Conservation (phyloP, 37 sponge, comb jelly and placozoan genomes). For the Mnemiopsis leidyi region DNA sequence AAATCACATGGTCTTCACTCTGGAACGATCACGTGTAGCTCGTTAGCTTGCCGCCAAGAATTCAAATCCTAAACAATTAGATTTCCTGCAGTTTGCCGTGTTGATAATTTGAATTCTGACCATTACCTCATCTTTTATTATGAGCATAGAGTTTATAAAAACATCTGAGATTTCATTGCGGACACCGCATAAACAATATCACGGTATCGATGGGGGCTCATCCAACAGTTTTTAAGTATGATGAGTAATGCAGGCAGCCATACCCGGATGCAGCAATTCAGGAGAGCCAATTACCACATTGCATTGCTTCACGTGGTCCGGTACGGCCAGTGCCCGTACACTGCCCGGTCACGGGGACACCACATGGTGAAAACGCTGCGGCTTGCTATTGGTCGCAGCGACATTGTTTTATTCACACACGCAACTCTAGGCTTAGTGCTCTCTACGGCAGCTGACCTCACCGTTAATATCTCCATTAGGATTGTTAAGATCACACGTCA, state of each 20-base stretch:
- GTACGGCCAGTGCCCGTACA: not conserved
- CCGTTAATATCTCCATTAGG: not conserved
- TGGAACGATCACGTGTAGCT: not conserved
- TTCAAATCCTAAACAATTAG: not conserved
- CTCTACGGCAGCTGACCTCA: not conserved
- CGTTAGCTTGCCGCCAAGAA: not conserved
- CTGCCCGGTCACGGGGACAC: not conserved
- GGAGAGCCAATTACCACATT: not conserved
- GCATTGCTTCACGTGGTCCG: not conserved
- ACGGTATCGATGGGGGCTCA: not conserved
- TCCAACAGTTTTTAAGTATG: not conserved
- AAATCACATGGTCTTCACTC: not conserved
- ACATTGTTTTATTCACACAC: not conserved
- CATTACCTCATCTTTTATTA: not conserved
- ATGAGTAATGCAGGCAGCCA: not conserved
- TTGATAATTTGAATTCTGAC: not conserved
- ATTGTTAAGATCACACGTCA: not conserved
- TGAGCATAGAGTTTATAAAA: not conserved
- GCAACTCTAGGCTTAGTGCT: not conserved
- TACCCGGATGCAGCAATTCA: not conserved
- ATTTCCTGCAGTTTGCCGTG: not conserved
- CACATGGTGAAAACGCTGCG: not conserved
- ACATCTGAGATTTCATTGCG: not conserved
- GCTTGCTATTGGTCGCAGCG: not conserved
- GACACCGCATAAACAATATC: not conserved